Base-by-base conservation (phyloP, 1,140 invertebrate species). In the Tetragonula clypearis region DNA sequence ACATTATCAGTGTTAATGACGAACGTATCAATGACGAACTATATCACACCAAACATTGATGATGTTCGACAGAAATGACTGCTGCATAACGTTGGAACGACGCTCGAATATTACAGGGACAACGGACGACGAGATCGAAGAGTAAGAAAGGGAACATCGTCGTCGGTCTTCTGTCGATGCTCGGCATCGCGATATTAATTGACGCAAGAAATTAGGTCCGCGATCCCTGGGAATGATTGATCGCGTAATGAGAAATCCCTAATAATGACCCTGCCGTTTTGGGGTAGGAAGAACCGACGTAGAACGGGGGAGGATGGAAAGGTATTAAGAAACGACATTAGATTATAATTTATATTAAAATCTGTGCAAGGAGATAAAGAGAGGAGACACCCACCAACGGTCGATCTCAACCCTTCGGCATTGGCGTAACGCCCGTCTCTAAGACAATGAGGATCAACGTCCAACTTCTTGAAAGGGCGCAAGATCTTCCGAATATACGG, bases 331-430 rank as follows among this genome's bases (percentile, higher is more conserved):
- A 95, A 94, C 87, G 92, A 93, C 92, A 94, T 93, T 93, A 94
- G 94, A 94, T 94, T 94, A 94, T 95, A 94, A 95, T 95, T 94
- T 94, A 94, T 94, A 95, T 94, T 94, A 94, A 94, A 94, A 94
- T 94, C 94, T 93, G 93, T 92, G 92, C 92, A 90, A 92, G 90
- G 91, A 94, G 93, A 95, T 94, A 94, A 94, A 95, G 93, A 93
- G 91, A 91, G 84, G 91, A 91, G 88, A 90, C 89, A 90, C 90
- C 90, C 88, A 90, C 83, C 90, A 62, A 87, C 87, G 89, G 84
- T 88, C 90, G 84, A 92, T 86, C 87, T 93, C 91, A 93, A 93
- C 93, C 94, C 93, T 94, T 93, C 90, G 90, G 85, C 92, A 93
- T 87, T 92, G 92, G 91, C 93, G 88, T 94, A 92, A 91, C 62